These are phyloP conservation scores for Dolichoris vasculosae DNA, from an alignment of 1,140 invertebrate genomes.

Conservation along the genomic window DNA sequence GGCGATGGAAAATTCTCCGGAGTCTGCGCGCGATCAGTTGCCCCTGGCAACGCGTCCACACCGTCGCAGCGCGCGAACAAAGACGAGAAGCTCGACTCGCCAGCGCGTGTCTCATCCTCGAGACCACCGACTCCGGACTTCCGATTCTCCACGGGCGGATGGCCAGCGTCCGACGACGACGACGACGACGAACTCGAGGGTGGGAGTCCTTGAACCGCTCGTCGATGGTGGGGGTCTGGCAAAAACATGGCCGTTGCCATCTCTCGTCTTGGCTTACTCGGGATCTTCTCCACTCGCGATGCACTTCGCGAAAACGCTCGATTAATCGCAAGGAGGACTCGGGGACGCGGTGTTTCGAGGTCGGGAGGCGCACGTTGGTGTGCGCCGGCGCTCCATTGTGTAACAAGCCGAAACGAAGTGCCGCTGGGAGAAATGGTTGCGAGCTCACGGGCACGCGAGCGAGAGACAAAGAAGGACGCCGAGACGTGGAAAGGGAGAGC, in stretches of 20 bases:
- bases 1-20: constrained; percentile 29
- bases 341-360: neutral
- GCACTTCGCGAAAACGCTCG: too few relatives aligned
- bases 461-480: constrained; percentile 36
- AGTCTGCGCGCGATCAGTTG: constrained; percentile 51
- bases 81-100: neutral
- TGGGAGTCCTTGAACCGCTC: neutral
- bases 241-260: neutral
- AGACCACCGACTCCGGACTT: too few relatives aligned
- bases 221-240: neutral
- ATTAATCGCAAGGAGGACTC: neutral
- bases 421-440: neutral
- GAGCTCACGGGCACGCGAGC: neutral
- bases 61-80: constrained; percentile 32
- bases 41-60: constrained; percentile 59
- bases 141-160: too few relatives aligned
- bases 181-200: neutral
- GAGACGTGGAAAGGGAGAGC: neutral
- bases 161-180: too few relatives aligned
- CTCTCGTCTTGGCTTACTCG: neutral
- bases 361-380: neutral
- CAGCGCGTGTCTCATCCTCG: too few relatives aligned
- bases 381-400: constrained; percentile 11
- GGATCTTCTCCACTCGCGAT: too few relatives aligned
- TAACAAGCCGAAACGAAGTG: constrained; percentile 9